Base-by-base conservation (phyloP, 2,888 invertebrate genomes). In the Machimus atricapillus region DNA sequence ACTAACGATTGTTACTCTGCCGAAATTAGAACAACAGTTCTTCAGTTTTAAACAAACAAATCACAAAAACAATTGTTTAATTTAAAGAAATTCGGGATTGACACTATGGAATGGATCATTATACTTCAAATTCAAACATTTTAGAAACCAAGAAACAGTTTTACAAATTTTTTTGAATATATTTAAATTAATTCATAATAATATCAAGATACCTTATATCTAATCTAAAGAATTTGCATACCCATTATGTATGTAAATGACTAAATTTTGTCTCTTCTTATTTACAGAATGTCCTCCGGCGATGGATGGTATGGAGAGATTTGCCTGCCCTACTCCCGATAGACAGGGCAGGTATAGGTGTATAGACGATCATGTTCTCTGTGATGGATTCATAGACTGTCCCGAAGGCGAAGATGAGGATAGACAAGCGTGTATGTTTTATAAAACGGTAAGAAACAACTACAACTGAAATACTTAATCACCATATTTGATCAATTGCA, bases 371-470 rank as follows among this genome's bases (percentile, higher is more conserved):
- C 98, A 98, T 93, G 97, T 97, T 90, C 94, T 98, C 87, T 98
- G 98, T 93, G 98, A 98, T 93, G 98, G 98, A 89, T 98, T 97
- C 94, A 96, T 97, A 92, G 98, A 98, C 94, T 98, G 98, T 93
- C 98, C 98, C 88, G 95, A 95, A 90, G 97, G 97, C 88, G 98
- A 98, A 93, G 98, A 98, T 92, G 98, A 98, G 92, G 97, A 98
- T 92, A 94, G 97, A 91, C 97, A 97, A 93, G 96, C 97, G 90
- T 98, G 98, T 94, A 97, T 98, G 97, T 98, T 98, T 94, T 98
- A 97, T 93, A 98, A 98, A 95, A 98, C 98, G 95, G 98, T 98
- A 93, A 94, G 95, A 40, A 40, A 12, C 40, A 31, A 31, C 4
- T 31, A 4, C 4, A 31, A 4, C 4, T 31, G 31, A 31, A 31